Base-by-base conservation (phyloP, 2,113 vertebrate genomes). In the Cariama cristata region DNA sequence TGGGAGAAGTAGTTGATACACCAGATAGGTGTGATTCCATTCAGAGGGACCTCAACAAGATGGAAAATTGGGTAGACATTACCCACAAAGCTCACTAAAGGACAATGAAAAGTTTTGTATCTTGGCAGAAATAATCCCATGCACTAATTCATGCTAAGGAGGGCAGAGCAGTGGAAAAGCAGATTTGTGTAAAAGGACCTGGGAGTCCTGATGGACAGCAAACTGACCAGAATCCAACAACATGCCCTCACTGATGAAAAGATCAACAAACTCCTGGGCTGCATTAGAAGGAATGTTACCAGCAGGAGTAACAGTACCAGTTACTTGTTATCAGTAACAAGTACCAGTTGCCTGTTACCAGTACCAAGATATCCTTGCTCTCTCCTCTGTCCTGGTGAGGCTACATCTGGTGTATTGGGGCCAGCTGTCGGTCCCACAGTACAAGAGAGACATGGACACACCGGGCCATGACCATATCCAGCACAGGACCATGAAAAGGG, bases 201-300 rank as follows among this genome's bases (percentile, higher is more conserved):
- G 1, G 8, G 4, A 1, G 3, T 44, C 7, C n/a, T 63, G 9
- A 10, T 59, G 11, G 38, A 53, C 10, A 30, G 9, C 5, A 68
- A 47, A 16, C 12, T 80, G 44, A 40, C 8, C 10, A 33, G 6
- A 21, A 58, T 38, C 27, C 40, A 88, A n/a, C 13, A 90, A 28
- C 4, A 9, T 42, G 13, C 6, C 32, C 16, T 55, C 12, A 26
- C 14, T 14, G 8, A 4, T 14, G 59, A 38, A 7, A 59, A 55
- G 27, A 62, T 28, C 23, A 75, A 40, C 21, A 75, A 2, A 2
- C 7, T 59, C 22, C 14, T 27, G 23, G 19, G 8, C 12, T 83
- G 12, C 38, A 16, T 42, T 14, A 23, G 9, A 10, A 42, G 8
- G 33, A 68, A 56, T 17, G 5, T 1, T 50, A 8, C 4, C 22